Conservation (phyloP, 2,113 vertebrate species). For the Salvator merianae region DNA sequence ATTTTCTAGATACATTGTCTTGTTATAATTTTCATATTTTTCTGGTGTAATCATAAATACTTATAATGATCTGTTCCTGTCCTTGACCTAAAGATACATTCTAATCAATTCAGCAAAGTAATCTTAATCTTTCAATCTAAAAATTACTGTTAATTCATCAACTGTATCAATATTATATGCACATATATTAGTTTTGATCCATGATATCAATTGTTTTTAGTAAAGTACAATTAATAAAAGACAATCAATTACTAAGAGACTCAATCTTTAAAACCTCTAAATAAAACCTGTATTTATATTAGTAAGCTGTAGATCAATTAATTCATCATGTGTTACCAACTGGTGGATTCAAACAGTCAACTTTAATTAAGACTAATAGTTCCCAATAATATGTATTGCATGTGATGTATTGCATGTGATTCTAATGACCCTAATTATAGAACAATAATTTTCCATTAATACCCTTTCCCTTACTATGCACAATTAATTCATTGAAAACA, state of each 20-base stretch:
- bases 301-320: not conserved
- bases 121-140: not conserved
- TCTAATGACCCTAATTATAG: not conserved
- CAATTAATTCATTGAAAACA: not conserved
- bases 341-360: not conserved
- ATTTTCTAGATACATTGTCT: not conserved
- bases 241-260: not conserved
- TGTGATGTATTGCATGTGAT: not conserved
- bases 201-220: not conserved
- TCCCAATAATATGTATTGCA: not conserved
- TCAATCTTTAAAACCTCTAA: not conserved
- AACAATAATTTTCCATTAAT: not conserved
- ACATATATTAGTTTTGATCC: not conserved
- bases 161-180: not conserved
- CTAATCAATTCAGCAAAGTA: not conserved
- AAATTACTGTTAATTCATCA: not conserved
- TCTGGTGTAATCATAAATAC: not conserved
- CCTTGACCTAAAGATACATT: not conserved
- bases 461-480: too few species aligned
- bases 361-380: not conserved
- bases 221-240: not conserved
- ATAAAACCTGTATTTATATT: not conserved
- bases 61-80: not conserved
- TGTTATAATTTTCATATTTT: not conserved
- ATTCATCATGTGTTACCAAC: not conserved